Evolutionary conservation across 2,113 vertebrate species (phyloP).

Genomic region (Psephotus haematonotus): DNA sequence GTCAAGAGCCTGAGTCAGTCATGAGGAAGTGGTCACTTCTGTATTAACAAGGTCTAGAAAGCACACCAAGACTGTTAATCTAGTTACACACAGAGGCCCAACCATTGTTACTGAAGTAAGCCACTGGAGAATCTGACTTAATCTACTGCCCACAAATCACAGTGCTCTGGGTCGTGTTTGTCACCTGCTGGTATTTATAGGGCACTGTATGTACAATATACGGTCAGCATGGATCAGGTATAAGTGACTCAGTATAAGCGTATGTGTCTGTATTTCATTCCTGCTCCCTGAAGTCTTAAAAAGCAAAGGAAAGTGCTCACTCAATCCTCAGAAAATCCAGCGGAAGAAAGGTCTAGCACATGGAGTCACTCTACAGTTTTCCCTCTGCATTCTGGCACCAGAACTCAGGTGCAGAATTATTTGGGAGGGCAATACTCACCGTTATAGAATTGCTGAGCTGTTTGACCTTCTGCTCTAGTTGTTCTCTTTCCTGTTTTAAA

Average conservation of each 20-base stretch:
- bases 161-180: background rate
- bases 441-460: conserved; percentile 96
- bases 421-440: conserved; percentile 73
- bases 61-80: background rate
- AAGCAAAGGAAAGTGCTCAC: background rate
- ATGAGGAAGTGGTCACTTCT: background rate
- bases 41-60: background rate
- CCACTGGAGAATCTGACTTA: background rate
- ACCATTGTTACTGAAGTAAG: background rate
- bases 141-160: background rate
- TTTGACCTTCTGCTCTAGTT: conserved; percentile 96
- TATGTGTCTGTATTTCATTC: background rate
- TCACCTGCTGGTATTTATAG: background rate
- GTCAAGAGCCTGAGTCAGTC: background rate
- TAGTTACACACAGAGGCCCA: background rate
- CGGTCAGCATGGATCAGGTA: background rate
- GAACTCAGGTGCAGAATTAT: background rate
- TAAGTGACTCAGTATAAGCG: background rate
- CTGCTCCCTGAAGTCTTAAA: background rate
- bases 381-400: background rate
- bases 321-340: background rate
- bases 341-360: background rate
- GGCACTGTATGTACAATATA: background rate
- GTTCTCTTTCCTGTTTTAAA: conserved; percentile 94
- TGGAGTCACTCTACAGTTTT: background rate